These are phyloP conservation scores for Pelusios castaneus DNA, from an alignment of 2,113 vertebrate genomes.

Conservation along the genomic window DNA sequence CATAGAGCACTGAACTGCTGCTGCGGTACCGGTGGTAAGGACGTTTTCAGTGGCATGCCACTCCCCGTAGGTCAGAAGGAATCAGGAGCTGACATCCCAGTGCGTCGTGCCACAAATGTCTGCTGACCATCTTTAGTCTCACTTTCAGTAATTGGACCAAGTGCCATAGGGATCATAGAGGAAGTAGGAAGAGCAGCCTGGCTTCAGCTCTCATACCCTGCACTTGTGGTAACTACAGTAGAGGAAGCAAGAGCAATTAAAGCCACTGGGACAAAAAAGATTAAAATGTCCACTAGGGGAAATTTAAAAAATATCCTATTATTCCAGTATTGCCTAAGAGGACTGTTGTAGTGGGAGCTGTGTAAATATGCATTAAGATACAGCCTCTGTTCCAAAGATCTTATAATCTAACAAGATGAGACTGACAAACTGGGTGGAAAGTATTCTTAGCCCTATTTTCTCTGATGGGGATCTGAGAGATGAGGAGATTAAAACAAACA, in stretches of 20 bases:
- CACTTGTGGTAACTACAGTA: not conserved
- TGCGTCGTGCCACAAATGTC: not conserved
- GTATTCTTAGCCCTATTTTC: not conserved
- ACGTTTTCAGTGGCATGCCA: not conserved
- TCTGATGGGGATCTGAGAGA: not conserved
- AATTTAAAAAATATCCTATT: not conserved
- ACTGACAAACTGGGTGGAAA: not conserved
- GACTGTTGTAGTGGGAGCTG: not conserved
- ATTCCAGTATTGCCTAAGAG: not conserved
- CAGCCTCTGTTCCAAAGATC: not conserved
- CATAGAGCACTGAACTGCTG: not conserved
- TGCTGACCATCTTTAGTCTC: not conserved
- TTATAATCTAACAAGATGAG: not conserved
- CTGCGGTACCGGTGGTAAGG: not conserved
- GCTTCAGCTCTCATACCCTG: not conserved
- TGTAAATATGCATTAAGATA: not conserved
- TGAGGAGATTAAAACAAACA: not conserved
- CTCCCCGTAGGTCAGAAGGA: rapidly evolving
- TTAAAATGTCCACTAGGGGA: not conserved
- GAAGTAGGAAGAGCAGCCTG: not conserved
- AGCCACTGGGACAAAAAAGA: not conserved
- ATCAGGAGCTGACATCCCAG: not conserved
- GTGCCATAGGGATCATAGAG: not conserved
- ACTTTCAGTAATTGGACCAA: not conserved
- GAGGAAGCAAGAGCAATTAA: not conserved